These are phyloP conservation scores for Ambastaia sidthimunki DNA, from an alignment of 2,797 vertebrate species.

Conservation along the genomic window DNA sequence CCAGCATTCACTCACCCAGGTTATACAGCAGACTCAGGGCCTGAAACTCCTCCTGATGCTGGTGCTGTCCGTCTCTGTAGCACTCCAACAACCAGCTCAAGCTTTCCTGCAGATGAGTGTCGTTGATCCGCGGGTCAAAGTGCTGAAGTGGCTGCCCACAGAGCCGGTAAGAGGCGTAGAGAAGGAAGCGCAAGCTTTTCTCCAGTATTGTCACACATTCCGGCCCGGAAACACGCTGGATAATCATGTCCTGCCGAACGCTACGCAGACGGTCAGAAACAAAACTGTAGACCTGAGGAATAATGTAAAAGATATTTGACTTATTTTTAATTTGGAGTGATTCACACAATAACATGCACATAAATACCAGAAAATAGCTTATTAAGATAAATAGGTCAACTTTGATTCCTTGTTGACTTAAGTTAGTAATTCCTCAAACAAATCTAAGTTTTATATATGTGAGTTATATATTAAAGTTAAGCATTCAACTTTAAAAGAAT, in stretches of 20 bases:
- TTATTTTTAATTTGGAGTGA: too few species aligned
- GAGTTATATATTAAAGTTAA: too few species aligned
- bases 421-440: too few species aligned
- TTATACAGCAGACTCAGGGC: constrained; percentile 87
- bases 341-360: too few species aligned
- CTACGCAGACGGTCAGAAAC: constrained; percentile 86
- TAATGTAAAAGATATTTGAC: neutral
- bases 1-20: constrained; percentile 75
- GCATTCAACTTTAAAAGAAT: neutral
- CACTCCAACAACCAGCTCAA: constrained; percentile 85
- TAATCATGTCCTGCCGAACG: constrained; percentile 86
- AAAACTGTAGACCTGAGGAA: constrained; percentile 81
- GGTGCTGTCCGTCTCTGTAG: constrained; percentile 71
- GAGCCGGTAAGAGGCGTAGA: constrained; percentile 79
- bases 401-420: too few species aligned
- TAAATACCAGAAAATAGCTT: too few species aligned
- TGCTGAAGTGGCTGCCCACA: constrained; percentile 70
- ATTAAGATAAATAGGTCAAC: too few species aligned
- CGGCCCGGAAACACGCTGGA: constrained; percentile 77
- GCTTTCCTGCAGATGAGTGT: constrained; percentile 85
- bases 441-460: too few species aligned
- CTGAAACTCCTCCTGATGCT: constrained; percentile 83
- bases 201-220: constrained; percentile 79
- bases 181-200: constrained; percentile 79
- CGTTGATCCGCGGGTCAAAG: constrained; percentile 81